A percentile compares a stretch with the other conserved stretches of the same genome.
Conservation (phyloP, 2,888 invertebrate species). For the Cheilosia scutellata region DNA sequence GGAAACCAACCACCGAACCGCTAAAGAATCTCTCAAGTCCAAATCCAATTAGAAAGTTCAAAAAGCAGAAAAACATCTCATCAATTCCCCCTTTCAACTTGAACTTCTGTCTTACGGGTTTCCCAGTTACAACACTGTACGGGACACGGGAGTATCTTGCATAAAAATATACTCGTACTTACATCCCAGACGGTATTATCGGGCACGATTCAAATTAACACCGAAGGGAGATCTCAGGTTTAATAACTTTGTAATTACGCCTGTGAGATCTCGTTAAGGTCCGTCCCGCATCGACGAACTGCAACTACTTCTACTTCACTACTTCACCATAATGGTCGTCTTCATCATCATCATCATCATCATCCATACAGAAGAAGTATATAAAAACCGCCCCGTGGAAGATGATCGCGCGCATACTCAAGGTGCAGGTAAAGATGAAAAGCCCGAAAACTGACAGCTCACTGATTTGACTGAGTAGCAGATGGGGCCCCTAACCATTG, state of each 20-base stretch:
- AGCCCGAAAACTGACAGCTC: conserved; percentile 69
- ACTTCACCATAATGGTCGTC: conserved; percentile 15
- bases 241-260: conserved; percentile 73
- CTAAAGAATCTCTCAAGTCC: conserved; percentile 8
- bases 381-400: conserved; percentile 12
- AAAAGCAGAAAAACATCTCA: conserved; percentile 70
- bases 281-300: conserved; percentile 60
- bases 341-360: conserved; percentile 28
- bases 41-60: conserved; percentile 73
- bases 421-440: conserved; percentile 31
- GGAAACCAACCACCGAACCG: background rate
- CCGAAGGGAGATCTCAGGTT: conserved; percentile 70
- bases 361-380: background rate
- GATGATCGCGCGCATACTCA: conserved; percentile 19
- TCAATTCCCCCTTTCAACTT: conserved; percentile 32
- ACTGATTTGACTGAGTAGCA: conserved; percentile 68
- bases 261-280: conserved; percentile 71
- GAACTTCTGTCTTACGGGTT: conserved; percentile 40
- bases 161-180: background rate
- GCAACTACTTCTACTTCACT: conserved; percentile 49
- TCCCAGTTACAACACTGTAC: background rate
- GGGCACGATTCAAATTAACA: conserved; percentile 74
- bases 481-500: background rate
- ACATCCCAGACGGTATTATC: conserved; percentile 47
- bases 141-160: background rate